These are phyloP conservation scores for Oreochromis grahami DNA, from an alignment of 2,797 vertebrate species.

Conservation along the genomic window DNA sequence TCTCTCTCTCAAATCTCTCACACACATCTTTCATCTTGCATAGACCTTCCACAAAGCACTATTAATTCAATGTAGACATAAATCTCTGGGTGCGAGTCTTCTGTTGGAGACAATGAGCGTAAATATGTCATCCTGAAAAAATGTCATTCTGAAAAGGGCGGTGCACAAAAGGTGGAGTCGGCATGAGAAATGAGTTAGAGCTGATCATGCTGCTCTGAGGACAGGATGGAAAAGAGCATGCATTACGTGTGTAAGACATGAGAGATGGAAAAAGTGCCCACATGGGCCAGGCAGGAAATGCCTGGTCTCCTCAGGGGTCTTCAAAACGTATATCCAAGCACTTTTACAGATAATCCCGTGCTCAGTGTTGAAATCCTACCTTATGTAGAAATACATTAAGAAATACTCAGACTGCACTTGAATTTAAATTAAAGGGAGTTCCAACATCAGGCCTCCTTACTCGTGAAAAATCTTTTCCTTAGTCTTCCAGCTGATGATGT, in stretches of 20 bases:
- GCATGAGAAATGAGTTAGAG: neutral
- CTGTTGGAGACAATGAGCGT: no score
- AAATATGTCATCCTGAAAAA: neutral
- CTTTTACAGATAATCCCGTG: neutral
- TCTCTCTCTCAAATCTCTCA: neutral
- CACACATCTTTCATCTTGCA: neutral
- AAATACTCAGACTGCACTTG: neutral
- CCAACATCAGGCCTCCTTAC: neutral
- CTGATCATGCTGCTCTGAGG: neutral
- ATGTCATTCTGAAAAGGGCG: neutral
- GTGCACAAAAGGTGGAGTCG: neutral
- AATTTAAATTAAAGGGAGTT: neutral
- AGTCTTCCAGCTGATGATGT: neutral
- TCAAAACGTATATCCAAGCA: neutral
- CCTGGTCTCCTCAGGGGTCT: neutral
- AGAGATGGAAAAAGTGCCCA: neutral
- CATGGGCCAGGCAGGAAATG: constrained; percentile 2
- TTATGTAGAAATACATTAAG: neutral
- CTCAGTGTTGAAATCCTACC: neutral
- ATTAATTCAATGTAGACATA: neutral
- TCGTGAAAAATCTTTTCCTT: neutral
- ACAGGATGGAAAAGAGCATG: neutral
- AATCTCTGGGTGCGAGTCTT: neutral
- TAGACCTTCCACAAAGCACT: neutral
- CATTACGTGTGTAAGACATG: neutral